Base-by-base conservation (phyloP, 2,888 invertebrate genomes). In the Phortica magna region DNA sequence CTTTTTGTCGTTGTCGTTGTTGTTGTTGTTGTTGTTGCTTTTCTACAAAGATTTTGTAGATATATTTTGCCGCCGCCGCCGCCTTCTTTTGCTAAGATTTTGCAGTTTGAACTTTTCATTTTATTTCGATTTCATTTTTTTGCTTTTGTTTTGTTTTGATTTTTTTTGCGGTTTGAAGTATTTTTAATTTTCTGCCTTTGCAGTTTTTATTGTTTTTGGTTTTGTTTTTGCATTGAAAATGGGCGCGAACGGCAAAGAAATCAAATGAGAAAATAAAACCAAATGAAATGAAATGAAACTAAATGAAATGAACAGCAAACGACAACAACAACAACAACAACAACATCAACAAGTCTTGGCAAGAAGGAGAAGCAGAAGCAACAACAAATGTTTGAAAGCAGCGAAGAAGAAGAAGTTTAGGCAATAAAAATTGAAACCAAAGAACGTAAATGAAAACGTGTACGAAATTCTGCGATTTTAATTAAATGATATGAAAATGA, bases 151-250 rank as follows among this genome's bases (percentile, higher is more conserved):
- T 59, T 59, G 71, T 74, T 71, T 75, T 55, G 65, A 22, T 75
- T 76, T 76, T n/a, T 31, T 71, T 48, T 41, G 19, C 41, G 67
- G 41, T 41, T 67, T 78, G 81, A 83, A 87, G 85, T 85, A 87
- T 88, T 86, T 86, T 86, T 88, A 88, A 86, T 88, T 88, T 86
- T 86, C 88, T 88, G 88, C 80, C 83, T 84, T 88, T 84, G 83
- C 87, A 84, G 86, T 86, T 80, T 83, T 77, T 83, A 79, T 83
- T 78, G 78, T 80, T 84, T 83, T 84, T 83, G n/a, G n/a, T 84
- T 57, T 42, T 73, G 22, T 64, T 14, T 19, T 48, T 73, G 12
- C 17, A 17, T 48, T 64, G 41, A 31, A 70, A 70, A 70, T 73
- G 74, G 74, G 74, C 74, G 74, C 65, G 57, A 55, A 59, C 39